Base-by-base conservation (phyloP, 2,888 invertebrate genomes). In the Stratiomys singularior region DNA sequence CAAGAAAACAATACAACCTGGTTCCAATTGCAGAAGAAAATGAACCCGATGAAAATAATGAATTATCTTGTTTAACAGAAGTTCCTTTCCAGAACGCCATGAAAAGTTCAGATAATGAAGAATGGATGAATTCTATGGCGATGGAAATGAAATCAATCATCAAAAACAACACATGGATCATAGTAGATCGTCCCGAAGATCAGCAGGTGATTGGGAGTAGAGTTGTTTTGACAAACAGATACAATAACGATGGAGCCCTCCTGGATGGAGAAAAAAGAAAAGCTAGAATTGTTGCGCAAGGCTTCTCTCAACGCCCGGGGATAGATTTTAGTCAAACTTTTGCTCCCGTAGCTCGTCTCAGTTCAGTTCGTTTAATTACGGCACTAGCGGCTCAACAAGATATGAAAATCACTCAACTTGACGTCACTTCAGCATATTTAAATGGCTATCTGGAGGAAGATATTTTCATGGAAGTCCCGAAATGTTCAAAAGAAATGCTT, bases 381-480 rank as follows among this genome's bases (percentile, higher is more conserved):
- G n/a, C n/a, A n/a, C n/a, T n/a, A n/a, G n/a, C n/a, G 81, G 60
- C 52, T 82, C 1, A 81, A 77, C 23, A 69, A 1, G 69, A 79
- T 5, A 77, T 82, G 27, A 78, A 78, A 15, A 77, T 82, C 9
- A 77, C 78, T 21, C 82, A 82, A 52, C 66, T 80, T 47, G 80
- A 82, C 76, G 80, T 82, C 28, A 81, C 80, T 5, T 80, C 81
- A 23, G 81, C 82, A 2, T 81, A 81, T 76, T 64, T 82, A 30
- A 81, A 81, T 44, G 80, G 80, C 18, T 71, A 66, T 13, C 78
- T 82, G 18, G 77, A 81, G 44, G 79, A 80, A 37, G 80, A 81
- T 67, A 81, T 82, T 52, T 80, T 78, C 15, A 81, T 81, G 80
- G 66, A 66, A 11, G n/a, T 23, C 3, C 44, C 66, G 2, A 30